These are phyloP conservation scores for Lagopus muta DNA, from an alignment of 2,113 vertebrate species.

Conservation along the genomic window DNA sequence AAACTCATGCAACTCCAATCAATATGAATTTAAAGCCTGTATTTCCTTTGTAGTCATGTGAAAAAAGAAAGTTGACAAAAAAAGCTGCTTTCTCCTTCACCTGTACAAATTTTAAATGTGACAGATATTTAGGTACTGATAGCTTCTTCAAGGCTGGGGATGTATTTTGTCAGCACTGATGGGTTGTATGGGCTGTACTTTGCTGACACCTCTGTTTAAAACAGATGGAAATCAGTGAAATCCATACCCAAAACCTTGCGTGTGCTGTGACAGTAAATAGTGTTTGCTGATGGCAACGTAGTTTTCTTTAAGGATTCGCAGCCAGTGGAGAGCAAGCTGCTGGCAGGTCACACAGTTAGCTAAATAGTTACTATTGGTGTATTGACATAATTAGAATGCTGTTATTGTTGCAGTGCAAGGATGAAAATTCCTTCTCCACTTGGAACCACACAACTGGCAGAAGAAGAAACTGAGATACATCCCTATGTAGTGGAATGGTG, in stretches of 20 bases:
- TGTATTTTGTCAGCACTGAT: background rate
- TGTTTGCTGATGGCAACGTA: background rate
- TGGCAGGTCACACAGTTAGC: background rate
- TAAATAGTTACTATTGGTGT: constrained; percentile 46
- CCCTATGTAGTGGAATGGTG: background rate
- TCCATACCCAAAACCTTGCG: background rate
- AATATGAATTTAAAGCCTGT: background rate
- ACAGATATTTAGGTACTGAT: background rate
- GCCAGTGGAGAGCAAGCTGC: background rate
- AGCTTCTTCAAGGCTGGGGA: background rate
- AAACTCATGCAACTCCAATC: background rate
- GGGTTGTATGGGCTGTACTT: background rate
- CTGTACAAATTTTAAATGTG: background rate
- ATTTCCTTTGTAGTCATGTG: background rate
- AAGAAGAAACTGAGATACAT: constrained; percentile 7
- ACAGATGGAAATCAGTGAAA: background rate
- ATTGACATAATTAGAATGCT: background rate
- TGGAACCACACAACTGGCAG: background rate
- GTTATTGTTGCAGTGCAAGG: background rate
- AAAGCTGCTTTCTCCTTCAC: background rate
- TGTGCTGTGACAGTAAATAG: background rate
- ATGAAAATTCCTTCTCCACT: constrained; percentile 13
- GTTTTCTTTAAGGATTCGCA: background rate
- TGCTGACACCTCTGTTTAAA: background rate
- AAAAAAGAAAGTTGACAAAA: background rate